Conservation (phyloP, 2,797 vertebrate species). For the Brachyalestes nurse region DNA sequence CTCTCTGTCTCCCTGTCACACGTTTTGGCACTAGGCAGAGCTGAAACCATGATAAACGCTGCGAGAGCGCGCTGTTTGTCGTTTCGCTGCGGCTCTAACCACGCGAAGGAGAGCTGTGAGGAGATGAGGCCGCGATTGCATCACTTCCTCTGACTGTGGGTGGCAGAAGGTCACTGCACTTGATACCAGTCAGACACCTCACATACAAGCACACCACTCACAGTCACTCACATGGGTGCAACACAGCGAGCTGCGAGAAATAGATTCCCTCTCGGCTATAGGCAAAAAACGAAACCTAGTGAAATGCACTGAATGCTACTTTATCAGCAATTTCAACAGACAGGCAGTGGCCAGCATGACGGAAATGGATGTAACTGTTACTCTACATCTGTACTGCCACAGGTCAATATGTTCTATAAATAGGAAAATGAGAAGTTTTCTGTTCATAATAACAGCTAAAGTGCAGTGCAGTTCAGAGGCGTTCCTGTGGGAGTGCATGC, state of each 20-base stretch:
- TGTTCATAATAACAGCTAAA: neutral
- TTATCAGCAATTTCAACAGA: neutral
- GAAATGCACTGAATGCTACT: neutral
- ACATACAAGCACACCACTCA: constrained; percentile 35
- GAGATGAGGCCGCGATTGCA: constrained; percentile 59
- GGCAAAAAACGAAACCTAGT: neutral
- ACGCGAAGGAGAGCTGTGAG: constrained; percentile 52
- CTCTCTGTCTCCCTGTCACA: constrained; percentile 48
- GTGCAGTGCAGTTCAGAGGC: constrained; percentile 3
- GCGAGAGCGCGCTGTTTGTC: constrained; percentile 48
- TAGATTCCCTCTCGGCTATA: neutral
- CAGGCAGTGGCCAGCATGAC: neutral
- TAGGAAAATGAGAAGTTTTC: neutral
- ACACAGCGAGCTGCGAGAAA: neutral
- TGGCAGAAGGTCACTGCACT: constrained; percentile 52
- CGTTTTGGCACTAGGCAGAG: constrained; percentile 65
- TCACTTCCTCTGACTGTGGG: constrained; percentile 62
- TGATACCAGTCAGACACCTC: constrained; percentile 59
- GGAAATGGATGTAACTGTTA: too few species aligned
- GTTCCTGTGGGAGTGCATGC: constrained; percentile 42
- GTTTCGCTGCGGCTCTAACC: constrained; percentile 58
- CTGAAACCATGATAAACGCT: constrained; percentile 40
- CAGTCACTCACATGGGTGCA: constrained; percentile 19
- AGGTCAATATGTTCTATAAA: neutral
- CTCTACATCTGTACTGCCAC: neutral